A percentile compares a stretch with the other conserved stretches of the same genome.
phyloP scores from a whole-genome alignment of 2,797 vertebrate genomes.

The Strix occidentalis region DNA sequence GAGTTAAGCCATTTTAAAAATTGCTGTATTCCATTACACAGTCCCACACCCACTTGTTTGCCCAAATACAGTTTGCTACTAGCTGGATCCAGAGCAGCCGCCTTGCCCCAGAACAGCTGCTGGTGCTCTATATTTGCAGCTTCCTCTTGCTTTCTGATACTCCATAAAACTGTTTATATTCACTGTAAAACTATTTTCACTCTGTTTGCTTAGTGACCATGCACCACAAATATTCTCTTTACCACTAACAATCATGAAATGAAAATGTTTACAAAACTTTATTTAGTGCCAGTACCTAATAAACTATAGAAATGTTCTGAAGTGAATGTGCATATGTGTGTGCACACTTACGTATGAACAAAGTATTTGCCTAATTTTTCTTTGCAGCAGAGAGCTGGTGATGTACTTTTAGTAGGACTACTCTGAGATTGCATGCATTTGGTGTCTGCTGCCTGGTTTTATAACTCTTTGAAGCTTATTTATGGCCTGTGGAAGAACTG shows the following conservation, averaged over 20 bases:
- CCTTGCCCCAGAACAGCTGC: constrained; percentile 45
- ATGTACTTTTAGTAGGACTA: not conserved
- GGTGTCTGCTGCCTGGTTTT: constrained; percentile 5
- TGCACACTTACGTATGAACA: not conserved
- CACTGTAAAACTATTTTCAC: constrained; percentile 63
- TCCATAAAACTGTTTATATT: constrained; percentile 64
- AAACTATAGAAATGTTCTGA: not conserved
- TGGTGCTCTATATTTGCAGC: constrained; percentile 13
- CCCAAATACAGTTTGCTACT: not conserved
- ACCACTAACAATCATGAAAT: constrained; percentile 40
- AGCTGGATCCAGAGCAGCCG: not conserved
- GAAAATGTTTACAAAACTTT: constrained; percentile 57
- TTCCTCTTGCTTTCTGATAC: constrained; percentile 44
- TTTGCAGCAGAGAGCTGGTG: not conserved
- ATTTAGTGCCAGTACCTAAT: constrained; percentile 5
- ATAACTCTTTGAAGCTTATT: constrained; percentile 40
- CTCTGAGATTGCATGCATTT: not conserved
- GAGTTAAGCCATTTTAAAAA: constrained; percentile 29
- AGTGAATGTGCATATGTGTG: not conserved
- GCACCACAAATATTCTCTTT: constrained; percentile 44
- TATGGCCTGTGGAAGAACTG: constrained; percentile 1
- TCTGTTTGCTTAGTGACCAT: constrained; percentile 49
- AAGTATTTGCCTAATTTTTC: not conserved
- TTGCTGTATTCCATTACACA: constrained; percentile 12
- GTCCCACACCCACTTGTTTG: not conserved